These are phyloP conservation scores for Amphiprion percula DNA, from an alignment of 2,113 vertebrate genomes.

Conservation along the genomic window DNA sequence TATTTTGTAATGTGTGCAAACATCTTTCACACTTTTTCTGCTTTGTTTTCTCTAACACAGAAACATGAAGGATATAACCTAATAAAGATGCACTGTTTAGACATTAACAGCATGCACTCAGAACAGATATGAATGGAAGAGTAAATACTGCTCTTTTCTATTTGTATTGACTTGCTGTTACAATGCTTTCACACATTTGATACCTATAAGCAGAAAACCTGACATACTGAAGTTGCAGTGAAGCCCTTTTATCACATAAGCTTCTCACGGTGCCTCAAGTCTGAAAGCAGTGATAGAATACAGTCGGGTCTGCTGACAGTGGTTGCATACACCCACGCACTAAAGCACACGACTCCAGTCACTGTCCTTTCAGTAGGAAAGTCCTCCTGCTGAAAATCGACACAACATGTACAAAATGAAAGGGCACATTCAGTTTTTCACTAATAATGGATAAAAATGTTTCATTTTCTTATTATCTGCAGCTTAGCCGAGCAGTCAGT, in stretches of 20 bases:
- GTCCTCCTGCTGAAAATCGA: not conserved
- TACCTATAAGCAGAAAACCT: not conserved
- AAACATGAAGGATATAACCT: not conserved
- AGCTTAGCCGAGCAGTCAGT: no score
- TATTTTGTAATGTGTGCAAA: not conserved
- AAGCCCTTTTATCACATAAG: conserved; percentile 10
- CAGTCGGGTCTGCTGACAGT: conserved; percentile 9
- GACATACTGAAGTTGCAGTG: not conserved
- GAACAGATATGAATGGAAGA: not conserved
- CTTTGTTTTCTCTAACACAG: not conserved
- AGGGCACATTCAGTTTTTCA: not conserved
- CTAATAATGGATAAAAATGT: not conserved
- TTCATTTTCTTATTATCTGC: no score
- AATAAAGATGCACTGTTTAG: conserved; percentile 3
- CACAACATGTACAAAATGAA: not conserved
- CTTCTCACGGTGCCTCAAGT: conserved; percentile 6
- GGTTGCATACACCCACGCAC: not conserved
- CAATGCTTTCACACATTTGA: conserved; percentile 7
- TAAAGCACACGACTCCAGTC: not conserved
- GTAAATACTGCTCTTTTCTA: conserved; percentile 5
- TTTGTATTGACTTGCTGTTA: conserved; percentile 3
- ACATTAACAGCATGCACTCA: not conserved
- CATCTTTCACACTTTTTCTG: no score
- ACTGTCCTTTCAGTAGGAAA: not conserved
- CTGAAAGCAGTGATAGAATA: conserved; percentile 9